Conservation (phyloP, 2,888 invertebrate species). For the Oscheius sp. region DNA sequence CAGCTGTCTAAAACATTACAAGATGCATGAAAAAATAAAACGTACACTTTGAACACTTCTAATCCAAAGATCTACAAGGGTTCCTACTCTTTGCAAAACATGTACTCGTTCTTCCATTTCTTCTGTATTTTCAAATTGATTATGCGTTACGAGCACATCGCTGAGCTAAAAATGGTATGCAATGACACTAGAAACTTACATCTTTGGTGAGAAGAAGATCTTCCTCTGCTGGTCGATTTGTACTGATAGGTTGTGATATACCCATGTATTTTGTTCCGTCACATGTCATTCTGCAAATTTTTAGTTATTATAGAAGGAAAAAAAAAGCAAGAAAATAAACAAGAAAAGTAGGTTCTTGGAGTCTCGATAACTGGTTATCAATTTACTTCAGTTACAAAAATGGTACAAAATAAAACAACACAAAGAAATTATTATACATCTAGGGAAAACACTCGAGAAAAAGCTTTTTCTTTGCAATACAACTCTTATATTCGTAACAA, state of each 20-base stretch:
- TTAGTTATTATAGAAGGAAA: no score
- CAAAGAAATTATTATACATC: no score
- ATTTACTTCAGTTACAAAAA: no score
- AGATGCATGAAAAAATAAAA: neutral
- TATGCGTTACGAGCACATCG: neutral
- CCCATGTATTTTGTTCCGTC: conserved; percentile 7
- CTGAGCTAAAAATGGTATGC: neutral
- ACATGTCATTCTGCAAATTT: no score
- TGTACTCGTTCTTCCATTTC: neutral
- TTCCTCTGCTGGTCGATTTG: neutral
- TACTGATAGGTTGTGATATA: neutral
- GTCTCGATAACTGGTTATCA: no score
- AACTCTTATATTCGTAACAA: no score
- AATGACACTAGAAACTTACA: neutral
- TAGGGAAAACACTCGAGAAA: no score
- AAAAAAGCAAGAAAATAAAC: no score
- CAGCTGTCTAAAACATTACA: conserved; percentile 78
- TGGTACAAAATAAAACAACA: no score
- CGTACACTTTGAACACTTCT: no score
- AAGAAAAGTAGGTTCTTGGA: no score
- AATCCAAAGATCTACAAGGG: neutral
- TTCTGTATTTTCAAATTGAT: conserved; percentile 6
- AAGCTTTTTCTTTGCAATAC: no score
- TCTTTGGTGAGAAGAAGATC: neutral
- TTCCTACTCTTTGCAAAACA: neutral